phyloP scores from a whole-genome alignment of 1,140 invertebrate species.

The Macrotrachela quadricornifera region DNA sequence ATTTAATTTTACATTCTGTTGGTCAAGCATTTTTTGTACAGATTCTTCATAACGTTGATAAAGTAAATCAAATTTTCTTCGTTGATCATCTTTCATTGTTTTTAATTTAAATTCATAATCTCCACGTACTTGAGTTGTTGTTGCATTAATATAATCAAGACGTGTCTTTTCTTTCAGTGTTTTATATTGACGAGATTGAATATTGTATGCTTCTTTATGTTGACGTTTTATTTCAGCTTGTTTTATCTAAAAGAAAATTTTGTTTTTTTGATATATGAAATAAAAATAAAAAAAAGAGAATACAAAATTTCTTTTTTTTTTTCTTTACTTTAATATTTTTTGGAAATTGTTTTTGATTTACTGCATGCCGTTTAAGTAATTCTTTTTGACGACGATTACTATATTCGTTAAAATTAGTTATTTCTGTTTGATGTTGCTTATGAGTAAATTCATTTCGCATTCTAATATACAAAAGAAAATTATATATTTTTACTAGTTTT shows the following conservation, averaged over 20 bases:
- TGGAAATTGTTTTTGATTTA: conserved; percentile 90
- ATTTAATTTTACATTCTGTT: no score
- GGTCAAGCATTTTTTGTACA: no score
- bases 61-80: conserved; percentile 74
- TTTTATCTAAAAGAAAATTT: conserved; percentile 83
- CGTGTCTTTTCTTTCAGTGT: conserved; percentile 66
- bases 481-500: background rate
- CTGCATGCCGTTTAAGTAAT: conserved; percentile 78
- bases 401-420: conserved; percentile 85
- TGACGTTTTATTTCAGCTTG: conserved; percentile 94
- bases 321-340: conserved; percentile 72
- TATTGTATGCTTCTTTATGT: conserved; percentile 94
- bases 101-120: conserved; percentile 38
- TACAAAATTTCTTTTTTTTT: no score
- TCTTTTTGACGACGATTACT: conserved; percentile 76
- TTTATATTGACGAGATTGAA: conserved; percentile 95
- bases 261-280: no score
- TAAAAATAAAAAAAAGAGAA: no score
- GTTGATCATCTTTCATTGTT: conserved; percentile 87
- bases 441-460: conserved; percentile 62
- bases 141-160: conserved; percentile 15
- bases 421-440: conserved; percentile 72
- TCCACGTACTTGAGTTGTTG: no score
- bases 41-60: conserved; percentile 62
- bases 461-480: conserved; percentile 23